phyloP scores from a whole-genome alignment of 2,797 vertebrate species.

The Morelia viridis region DNA sequence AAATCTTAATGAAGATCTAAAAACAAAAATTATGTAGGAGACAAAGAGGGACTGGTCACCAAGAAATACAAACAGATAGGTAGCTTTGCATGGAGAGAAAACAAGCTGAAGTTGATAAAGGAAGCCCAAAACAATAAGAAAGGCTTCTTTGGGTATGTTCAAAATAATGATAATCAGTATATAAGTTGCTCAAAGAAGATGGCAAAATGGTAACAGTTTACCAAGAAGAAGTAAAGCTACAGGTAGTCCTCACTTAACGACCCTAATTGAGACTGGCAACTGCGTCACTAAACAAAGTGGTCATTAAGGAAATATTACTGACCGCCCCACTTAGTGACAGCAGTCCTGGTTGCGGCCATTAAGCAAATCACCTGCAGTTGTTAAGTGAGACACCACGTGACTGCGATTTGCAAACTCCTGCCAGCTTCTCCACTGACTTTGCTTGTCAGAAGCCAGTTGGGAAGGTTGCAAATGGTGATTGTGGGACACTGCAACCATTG shows the following conservation, averaged over 20 bases:
- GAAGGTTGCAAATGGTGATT: no score
- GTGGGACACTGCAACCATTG: no score
- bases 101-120: neutral
- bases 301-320: neutral
- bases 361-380: neutral
- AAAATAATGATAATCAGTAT: neutral
- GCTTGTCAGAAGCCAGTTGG: no score
- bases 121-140: neutral
- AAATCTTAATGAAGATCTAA: neutral
- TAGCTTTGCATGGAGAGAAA: neutral
- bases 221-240: neutral
- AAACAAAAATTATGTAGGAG: neutral
- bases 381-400: no score
- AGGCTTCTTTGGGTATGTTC: no score
- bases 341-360: neutral
- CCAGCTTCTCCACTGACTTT: neutral
- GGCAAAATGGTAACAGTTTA: neutral
- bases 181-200: neutral
- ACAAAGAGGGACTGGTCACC: neutral
- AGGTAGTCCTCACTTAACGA: neutral
- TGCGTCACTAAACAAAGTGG: no score
- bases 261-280: no score
- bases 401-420: no score
- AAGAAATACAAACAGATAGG: neutral
- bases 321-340: neutral